Evolutionary conservation across 2,888 invertebrate species (phyloP), one percentile per base, ranked within the genome.

Genomic region (Elmis aenea): DNA sequence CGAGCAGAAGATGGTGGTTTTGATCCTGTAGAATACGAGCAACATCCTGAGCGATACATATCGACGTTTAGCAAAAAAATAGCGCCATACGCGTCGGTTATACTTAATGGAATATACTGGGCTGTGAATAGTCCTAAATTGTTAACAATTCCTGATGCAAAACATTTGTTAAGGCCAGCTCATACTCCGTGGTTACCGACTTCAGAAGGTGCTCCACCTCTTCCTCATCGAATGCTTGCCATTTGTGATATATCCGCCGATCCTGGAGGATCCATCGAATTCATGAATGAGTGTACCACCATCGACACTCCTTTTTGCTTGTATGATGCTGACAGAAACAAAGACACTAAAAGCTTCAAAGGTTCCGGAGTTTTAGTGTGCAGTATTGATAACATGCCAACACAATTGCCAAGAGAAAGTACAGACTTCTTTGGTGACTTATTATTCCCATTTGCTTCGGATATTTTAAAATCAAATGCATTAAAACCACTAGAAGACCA

Each of bases 311-410:
- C 99, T 0, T 99, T 99, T 70, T 95, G 94, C 62, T 76, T 99
- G n/a, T 99, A 99, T 62, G 97, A 99, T 62, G 97, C 99, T 3
- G 95, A 99, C 64, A 81, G 94, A 42, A 96, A 99, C 64, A 94
- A 93, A 67, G 94, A 94, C 55, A 91, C 89, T 0, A 95, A 95
- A 59, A 90, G 91, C 66, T 95, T 95, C 69, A 90, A 88, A 66
- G 96, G 96, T 0, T 88, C 93, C 0, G 99, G 99, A 11, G 95
- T 99, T 1, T 70, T 99, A 31, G 96, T 99, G n/a, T 99, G 99
- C 63, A 96, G 96, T 9, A 99, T 99, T 51, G 99, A 99, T 69
- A 99, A 99, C 69, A 99, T 99, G 99, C 99, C 99, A 1, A 99
- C 99, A 0, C 99, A 99, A 66, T 73, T 99, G 44, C 99, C 99